Conservation (phyloP, 2,888 invertebrate genomes). For the Rhopalosiphum nymphaeae region DNA sequence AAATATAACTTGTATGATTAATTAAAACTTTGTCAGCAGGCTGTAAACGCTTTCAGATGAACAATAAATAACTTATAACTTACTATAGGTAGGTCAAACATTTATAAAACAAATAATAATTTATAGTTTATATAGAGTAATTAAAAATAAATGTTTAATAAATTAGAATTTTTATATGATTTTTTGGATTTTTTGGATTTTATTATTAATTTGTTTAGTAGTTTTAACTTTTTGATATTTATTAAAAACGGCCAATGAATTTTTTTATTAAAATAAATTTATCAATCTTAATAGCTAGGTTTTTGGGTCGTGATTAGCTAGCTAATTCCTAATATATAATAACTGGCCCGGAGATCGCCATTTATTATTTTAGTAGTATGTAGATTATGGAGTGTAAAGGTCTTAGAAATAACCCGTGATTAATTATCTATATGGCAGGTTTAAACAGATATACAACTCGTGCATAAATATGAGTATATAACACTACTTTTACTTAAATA, state of each 20-base stretch:
- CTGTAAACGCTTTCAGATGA: not conserved
- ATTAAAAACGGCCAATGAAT: not conserved
- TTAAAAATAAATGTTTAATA: not conserved
- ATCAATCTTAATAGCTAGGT: not conserved
- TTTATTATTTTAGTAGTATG: not conserved
- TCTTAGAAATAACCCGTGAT: not conserved
- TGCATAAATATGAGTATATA: not conserved
- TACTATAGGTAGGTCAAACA: not conserved
- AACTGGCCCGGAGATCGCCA: too few relatives aligned
- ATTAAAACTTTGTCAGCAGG: not conserved
- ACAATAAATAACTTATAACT: not conserved
- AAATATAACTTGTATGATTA: not conserved
- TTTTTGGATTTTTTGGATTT: not conserved
- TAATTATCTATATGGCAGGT: not conserved
- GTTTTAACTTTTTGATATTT: not conserved
- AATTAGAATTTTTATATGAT: not conserved
- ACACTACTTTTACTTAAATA: not conserved
- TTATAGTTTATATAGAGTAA: not conserved
- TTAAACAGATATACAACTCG: not conserved
- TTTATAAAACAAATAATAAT: not conserved
- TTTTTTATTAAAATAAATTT: not conserved
- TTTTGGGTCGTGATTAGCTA: not conserved
- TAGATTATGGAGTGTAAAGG: not conserved
- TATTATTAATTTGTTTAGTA: not conserved
- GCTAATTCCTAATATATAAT: not conserved